These are phyloP conservation scores for Catocala sponsa DNA, from an alignment of 2,888 invertebrate genomes.

Conservation along the genomic window DNA sequence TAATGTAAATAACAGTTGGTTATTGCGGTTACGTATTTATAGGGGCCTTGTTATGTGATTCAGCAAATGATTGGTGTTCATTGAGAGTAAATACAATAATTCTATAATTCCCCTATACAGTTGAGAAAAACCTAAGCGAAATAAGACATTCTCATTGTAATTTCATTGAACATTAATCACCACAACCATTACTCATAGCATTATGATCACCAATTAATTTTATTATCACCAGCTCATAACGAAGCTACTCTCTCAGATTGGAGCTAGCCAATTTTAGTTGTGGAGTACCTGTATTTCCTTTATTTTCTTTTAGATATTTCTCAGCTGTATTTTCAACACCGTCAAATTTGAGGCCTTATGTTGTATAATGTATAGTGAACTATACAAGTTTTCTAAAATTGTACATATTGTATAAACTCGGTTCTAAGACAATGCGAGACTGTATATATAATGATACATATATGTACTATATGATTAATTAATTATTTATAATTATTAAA, in stretches of 20 bases:
- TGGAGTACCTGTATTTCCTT: constrained; percentile 55
- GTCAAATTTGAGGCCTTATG: constrained; percentile 52
- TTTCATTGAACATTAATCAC: constrained; percentile 11
- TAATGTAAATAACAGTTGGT: constrained; percentile 55
- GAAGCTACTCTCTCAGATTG: constrained; percentile 70
- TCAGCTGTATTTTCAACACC: constrained; percentile 27
- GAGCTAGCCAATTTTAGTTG: constrained; percentile 69
- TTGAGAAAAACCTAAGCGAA: constrained; percentile 19
- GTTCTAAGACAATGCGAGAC: constrained; percentile 84
- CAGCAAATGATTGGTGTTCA: constrained; percentile 11
- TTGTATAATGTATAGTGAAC: constrained; percentile 55
- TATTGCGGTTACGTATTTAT: constrained; percentile 42
- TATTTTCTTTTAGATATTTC: constrained; percentile 33
- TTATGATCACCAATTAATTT: constrained; percentile 15
- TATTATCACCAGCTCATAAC: constrained; percentile 36
- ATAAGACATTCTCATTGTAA: constrained; percentile 3
- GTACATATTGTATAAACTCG: constrained; percentile 75
- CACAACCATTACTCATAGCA: constrained; percentile 24
- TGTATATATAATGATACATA: constrained; percentile 82
- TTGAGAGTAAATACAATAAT: constrained; percentile 15
- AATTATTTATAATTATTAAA: constrained; percentile 81
- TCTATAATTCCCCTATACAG: constrained; percentile 1
- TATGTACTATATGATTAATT: constrained; percentile 80
- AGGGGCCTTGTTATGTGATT: constrained; percentile 53
- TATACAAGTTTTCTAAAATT: constrained; percentile 65